A percentile compares a stretch with the other conserved stretches of the same genome.
phyloP scores from a whole-genome alignment of 1,140 invertebrate species.

The Eulimnadia texana region DNA sequence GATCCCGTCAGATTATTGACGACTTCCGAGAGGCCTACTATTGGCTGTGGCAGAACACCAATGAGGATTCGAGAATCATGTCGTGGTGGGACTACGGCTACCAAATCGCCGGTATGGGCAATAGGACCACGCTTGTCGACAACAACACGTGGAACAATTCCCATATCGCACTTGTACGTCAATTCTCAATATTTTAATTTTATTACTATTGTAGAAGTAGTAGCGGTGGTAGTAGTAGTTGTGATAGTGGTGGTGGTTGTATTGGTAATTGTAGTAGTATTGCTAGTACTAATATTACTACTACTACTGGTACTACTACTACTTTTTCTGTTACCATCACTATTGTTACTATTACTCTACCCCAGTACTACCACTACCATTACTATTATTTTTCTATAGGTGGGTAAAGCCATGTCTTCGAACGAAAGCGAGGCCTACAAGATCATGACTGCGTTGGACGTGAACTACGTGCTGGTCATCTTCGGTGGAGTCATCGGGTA shows the following conservation, averaged over 20 bases:
- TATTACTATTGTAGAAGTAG: too few relatives aligned
- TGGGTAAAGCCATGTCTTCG: conserved; percentile 95
- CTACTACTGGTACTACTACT: too few relatives aligned
- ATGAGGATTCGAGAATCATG: conserved; percentile 86
- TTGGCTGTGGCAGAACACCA: conserved; percentile 92
- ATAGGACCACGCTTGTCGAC: conserved; percentile 94
- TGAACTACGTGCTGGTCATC: conserved; percentile 94
- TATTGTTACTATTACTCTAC: too few relatives aligned
- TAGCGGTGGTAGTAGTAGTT: too few relatives aligned
- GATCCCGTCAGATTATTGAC: conserved; percentile 85
- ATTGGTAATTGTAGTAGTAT: too few relatives aligned
- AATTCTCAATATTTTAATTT: too few relatives aligned
- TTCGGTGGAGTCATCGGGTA: conserved; percentile 97
- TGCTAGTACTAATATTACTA: too few relatives aligned
- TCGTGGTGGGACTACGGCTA: conserved; percentile 99
- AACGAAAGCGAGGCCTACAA: conserved; percentile 91
- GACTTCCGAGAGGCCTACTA: conserved; percentile 97
- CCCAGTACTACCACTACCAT: too few relatives aligned
- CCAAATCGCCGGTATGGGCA: conserved; percentile 98
- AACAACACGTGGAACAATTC: conserved; percentile 99
- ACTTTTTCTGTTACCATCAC: too few relatives aligned
- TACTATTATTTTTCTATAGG: too few relatives aligned
- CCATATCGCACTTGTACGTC: conserved; percentile 52
- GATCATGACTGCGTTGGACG: conserved; percentile 93
- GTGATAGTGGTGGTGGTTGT: too few relatives aligned